Conservation (phyloP, 2,797 vertebrate species). For the Trachurus trachurus region DNA sequence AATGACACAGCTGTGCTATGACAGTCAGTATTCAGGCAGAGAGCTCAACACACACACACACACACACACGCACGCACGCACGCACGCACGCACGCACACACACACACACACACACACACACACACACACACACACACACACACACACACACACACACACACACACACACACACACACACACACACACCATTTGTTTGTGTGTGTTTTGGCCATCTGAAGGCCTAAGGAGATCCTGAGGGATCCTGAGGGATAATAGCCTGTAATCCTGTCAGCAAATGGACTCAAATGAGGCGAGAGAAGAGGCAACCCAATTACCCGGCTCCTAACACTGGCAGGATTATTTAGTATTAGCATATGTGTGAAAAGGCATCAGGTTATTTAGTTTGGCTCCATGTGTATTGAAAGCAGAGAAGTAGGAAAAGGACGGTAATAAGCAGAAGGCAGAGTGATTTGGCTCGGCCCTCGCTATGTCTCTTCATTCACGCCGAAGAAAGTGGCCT, state of each 20-base stretch:
- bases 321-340: constrained; percentile 90
- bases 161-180: constrained; percentile 39
- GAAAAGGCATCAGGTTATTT: constrained; percentile 82
- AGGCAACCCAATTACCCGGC: constrained; percentile 89
- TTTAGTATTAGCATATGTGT: constrained; percentile 87
- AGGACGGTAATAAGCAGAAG: constrained; percentile 74
- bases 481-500: constrained; percentile 42
- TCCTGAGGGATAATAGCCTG: constrained; percentile 82
- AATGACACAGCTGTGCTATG: constrained; percentile 81
- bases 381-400: constrained; percentile 68
- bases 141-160: constrained; percentile 35
- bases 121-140: constrained; percentile 26
- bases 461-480: constrained; percentile 57
- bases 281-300: constrained; percentile 86
- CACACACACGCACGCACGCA: constrained; percentile 36
- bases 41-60: constrained; percentile 24
- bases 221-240: constrained; percentile 80
- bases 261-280: constrained; percentile 90
- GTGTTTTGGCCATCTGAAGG: constrained; percentile 78
- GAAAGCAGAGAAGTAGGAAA: constrained; percentile 72
- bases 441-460: constrained; percentile 65
- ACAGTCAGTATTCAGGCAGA: constrained; percentile 59
- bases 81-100: constrained; percentile 41
- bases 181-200: constrained; percentile 76
- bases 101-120: constrained; percentile 22